These are phyloP conservation scores for Zaprionus tsacasi DNA, from an alignment of 1,140 invertebrate species.

Conservation along the genomic window DNA sequence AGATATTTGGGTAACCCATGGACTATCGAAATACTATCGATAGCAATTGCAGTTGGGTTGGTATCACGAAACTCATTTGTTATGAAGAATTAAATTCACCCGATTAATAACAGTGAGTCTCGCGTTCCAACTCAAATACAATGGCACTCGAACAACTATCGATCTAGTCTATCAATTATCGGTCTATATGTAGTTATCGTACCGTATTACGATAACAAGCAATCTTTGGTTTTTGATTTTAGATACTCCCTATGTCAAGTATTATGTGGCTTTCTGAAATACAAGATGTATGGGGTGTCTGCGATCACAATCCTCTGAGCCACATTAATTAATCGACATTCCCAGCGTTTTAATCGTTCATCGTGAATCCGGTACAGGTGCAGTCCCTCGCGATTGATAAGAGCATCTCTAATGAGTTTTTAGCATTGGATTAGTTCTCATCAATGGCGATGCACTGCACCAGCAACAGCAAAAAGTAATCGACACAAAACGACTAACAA, in stretches of 20 bases:
- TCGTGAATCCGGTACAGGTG: constrained; percentile 4
- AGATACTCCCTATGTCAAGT: constrained; percentile 59
- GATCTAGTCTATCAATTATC: background rate
- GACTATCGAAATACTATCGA: constrained; percentile 6
- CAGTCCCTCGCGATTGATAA: constrained; percentile 55
- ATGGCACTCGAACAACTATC: constrained; percentile 20
- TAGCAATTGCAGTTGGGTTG: constrained; percentile 40
- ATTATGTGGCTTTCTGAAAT: constrained; percentile 28
- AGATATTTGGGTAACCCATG: background rate
- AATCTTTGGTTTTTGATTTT: constrained; percentile 35
- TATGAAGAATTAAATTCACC: constrained; percentile 16
- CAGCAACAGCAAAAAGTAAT: background rate
- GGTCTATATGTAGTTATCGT: background rate
- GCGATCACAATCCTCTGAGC: constrained; percentile 31
- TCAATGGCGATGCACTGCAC: constrained; percentile 48
- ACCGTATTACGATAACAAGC: background rate
- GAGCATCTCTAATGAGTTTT: constrained; percentile 51
- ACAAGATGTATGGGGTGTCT: constrained; percentile 55
- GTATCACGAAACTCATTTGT: constrained; percentile 54
- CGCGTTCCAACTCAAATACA: constrained; percentile 41
- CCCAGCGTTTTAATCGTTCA: background rate
- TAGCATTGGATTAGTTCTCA: constrained; percentile 73
- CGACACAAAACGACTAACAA: background rate
- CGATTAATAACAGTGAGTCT: constrained; percentile 47
- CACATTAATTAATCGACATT: background rate